These are phyloP conservation scores for Aphelenchoides bicaudatus DNA, from an alignment of 2,888 invertebrate species.

Conservation along the genomic window DNA sequence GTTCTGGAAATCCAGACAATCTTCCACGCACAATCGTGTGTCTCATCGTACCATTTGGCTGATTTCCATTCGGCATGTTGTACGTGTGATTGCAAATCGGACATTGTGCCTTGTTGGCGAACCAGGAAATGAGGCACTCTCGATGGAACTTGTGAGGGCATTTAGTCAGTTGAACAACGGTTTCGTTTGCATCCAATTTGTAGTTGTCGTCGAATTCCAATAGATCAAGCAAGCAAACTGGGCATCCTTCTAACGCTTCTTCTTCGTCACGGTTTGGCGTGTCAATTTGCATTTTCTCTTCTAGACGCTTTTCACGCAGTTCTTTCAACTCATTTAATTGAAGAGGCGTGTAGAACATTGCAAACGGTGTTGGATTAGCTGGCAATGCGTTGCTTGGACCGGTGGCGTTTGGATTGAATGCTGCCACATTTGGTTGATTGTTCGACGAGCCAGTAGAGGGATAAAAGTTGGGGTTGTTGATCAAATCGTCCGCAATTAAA, in stretches of 20 bases:
- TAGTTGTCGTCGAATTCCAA: conserved; percentile 1
- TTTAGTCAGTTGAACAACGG: conserved; percentile 33
- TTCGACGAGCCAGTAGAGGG: no score
- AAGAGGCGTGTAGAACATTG: conserved; percentile 4
- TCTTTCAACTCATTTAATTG: not conserved
- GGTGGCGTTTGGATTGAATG: not conserved
- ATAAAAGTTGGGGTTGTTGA: no score
- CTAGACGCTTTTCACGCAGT: conserved; percentile 6
- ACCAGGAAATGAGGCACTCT: conserved; percentile 36
- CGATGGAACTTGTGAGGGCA: conserved; percentile 41
- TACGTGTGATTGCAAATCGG: conserved; percentile 35
- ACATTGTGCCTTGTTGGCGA: conserved; percentile 33
- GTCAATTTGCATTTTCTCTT: conserved; percentile 7
- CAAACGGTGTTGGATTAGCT: conserved; percentile 1
- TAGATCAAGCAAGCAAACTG: conserved; percentile 37
- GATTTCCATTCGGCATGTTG: conserved; percentile 25
- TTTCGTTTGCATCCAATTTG: conserved; percentile 11
- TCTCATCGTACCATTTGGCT: conserved; percentile 31
- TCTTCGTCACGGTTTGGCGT: not conserved
- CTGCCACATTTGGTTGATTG: not conserved
- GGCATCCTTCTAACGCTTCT: conserved; percentile 21
- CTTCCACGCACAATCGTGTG: conserved; percentile 20
- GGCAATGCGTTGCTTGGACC: not conserved
- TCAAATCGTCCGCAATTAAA: no score
- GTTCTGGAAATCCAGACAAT: conserved; percentile 33